Base-by-base conservation (phyloP, 53 echinoderm and acorn worm genomes). In the Paracentrotus lividus region DNA sequence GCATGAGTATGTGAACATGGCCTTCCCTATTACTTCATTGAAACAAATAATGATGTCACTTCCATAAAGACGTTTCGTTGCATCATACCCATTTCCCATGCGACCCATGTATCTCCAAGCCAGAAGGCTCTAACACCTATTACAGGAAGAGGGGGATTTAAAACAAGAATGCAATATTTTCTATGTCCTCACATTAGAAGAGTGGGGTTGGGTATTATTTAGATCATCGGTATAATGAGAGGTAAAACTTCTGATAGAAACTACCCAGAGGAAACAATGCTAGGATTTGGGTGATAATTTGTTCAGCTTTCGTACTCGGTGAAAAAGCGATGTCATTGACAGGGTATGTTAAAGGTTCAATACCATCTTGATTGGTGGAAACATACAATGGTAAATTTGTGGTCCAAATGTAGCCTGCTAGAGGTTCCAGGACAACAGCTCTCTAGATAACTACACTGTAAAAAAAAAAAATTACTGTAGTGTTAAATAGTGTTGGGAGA, bases 31-130 rank as follows among this genome's bases (percentile, higher is more conserved):
- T 38, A 72, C 72, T 13, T 32, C 72, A 72, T 16, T 72, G 72
- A 72, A 72, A 72, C 72, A 72, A 81, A 81, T n/a, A 14, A 81
- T 81, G 81, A 81, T 47, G 81, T 81, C 81, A 81, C 81, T 81
- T 81, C 81, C 47, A 81, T 7, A 49, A 47, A 24, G 47, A 26
- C 47, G 81, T 81, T 81, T 81, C 81, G 13, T 81, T 81, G 26
- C 81, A 81, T 81, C 81, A 81, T 81, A 81, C 81, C 42, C 27
- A 16, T n/a, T 45, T 81, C 81, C 81, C 81, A 81, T 81, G 81
- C 13, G 81, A 47, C 47, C 26, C 20, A 43, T 45, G 26, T 47
- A 45, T 26, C 47, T 81, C 13, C n/a, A 24, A 81, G 47, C 81
- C 47, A 81, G 81, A 81, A 81, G 81, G 81, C n/a, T 10, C 47